These are phyloP conservation scores for Cantharis rustica DNA, from an alignment of 2,888 invertebrate species.

Conservation along the genomic window DNA sequence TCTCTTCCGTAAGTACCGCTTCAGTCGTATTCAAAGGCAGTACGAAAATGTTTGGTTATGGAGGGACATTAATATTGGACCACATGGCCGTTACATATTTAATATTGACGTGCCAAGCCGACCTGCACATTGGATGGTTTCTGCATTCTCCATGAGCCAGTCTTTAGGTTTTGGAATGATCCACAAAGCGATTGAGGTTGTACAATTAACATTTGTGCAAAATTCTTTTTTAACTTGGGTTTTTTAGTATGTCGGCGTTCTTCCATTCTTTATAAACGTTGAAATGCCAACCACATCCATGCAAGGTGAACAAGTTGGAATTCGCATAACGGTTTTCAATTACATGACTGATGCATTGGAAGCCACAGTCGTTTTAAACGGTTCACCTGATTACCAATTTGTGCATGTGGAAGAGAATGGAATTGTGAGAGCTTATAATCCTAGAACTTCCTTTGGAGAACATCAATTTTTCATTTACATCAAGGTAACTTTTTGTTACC, in stretches of 20 bases:
- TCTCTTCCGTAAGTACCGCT: constrained; percentile 80
- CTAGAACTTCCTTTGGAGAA: constrained; percentile 88
- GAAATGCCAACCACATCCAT: constrained; percentile 85
- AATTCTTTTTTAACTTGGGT: not conserved
- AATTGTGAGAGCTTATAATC: constrained; percentile 85
- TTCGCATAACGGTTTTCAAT: constrained; percentile 92
- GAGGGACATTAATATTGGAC: constrained; percentile 91
- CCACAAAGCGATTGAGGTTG: constrained; percentile 73
- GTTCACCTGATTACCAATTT: constrained; percentile 86
- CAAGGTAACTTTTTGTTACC: constrained; percentile 37
- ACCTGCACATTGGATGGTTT: constrained; percentile 92
- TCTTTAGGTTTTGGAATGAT: constrained; percentile 87
- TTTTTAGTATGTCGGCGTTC: constrained; percentile 79
- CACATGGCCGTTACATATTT: constrained; percentile 87
- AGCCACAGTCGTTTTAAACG: constrained; percentile 83
- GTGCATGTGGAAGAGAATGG: constrained; percentile 91
- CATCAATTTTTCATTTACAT: constrained; percentile 94
- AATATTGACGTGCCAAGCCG: constrained; percentile 81
- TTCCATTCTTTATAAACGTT: constrained; percentile 93
- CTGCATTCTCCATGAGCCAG: constrained; percentile 89
- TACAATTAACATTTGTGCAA: not conserved
- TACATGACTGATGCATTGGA: constrained; percentile 85
- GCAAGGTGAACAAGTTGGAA: constrained; percentile 92
- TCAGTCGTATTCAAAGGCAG: constrained; percentile 86
- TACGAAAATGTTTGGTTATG: constrained; percentile 96